Conservation (phyloP, 1,140 invertebrate genomes). For the Rhizoglyphus robini region DNA sequence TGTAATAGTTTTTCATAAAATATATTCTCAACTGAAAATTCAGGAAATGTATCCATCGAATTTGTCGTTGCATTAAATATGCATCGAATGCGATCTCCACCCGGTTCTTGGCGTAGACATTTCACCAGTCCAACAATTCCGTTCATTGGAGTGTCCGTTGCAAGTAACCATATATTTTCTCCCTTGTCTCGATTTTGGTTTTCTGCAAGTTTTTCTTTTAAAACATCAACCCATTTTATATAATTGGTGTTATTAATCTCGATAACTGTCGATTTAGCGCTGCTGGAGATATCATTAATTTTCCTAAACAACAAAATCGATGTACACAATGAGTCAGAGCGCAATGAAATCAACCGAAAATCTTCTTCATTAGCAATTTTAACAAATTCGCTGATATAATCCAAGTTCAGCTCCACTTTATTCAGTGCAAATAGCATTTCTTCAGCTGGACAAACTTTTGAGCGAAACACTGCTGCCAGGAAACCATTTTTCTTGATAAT, state of each 20-base stretch:
- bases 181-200: slow-evolving; percentile 33
- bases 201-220: slow-evolving; percentile 36
- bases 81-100: slow-evolving; percentile 54
- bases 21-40: slow-evolving; percentile 21
- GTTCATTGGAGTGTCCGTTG: slow-evolving; percentile 38
- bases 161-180: slow-evolving; percentile 52
- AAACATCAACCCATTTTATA: slow-evolving; percentile 55
- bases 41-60: not conserved
- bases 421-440: slow-evolving; percentile 33
- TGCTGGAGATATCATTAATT: slow-evolving; percentile 14
- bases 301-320: slow-evolving; percentile 23
- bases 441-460: slow-evolving; percentile 36
- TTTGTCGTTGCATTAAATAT: slow-evolving; percentile 22
- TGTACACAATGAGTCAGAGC: slow-evolving; percentile 28
- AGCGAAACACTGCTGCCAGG: slow-evolving; percentile 57
- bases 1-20: slow-evolving; percentile 32
- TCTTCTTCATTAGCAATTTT: slow-evolving; percentile 22
- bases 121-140: slow-evolving; percentile 76
- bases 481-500: slow-evolving; percentile 56
- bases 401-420: no score
- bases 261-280: slow-evolving; percentile 29
- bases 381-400: no score
- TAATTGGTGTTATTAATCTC: slow-evolving; percentile 34
- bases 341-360: slow-evolving; percentile 28
- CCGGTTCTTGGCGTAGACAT: slow-evolving; percentile 69